A percentile compares a stretch with the other conserved stretches of the same genome.
Evolutionary conservation across 2,797 vertebrate genomes (phyloP).

Genomic region (Vireo griseus): DNA sequence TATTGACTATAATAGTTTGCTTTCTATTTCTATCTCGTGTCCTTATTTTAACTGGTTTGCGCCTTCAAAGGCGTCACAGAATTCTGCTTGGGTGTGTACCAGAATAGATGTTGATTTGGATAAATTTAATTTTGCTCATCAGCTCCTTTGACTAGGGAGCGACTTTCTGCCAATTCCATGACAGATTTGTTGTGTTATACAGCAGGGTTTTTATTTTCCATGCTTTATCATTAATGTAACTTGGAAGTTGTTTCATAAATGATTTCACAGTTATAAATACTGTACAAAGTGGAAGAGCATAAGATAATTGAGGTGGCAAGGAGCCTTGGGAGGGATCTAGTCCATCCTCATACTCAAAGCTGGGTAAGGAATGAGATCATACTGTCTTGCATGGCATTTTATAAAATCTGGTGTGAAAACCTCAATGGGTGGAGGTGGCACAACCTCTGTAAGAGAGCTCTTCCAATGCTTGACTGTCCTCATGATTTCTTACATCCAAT

Average conservation of each 20-base stretch:
- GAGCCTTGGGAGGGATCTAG: not conserved
- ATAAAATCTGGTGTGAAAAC: not conserved
- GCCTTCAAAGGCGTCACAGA: slow-evolving; percentile 28
- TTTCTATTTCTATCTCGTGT: slow-evolving; percentile 1
- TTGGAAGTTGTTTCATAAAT: not conserved
- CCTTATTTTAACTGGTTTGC: slow-evolving; percentile 44
- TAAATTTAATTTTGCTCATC: slow-evolving; percentile 58
- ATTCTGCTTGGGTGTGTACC: slow-evolving; percentile 33
- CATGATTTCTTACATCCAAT: accelerated
- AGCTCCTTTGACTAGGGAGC: slow-evolving; percentile 39
- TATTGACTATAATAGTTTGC: slow-evolving; percentile 17
- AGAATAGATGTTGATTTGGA: slow-evolving; percentile 41
- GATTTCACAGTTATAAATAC: not conserved
- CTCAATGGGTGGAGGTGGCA: not conserved
- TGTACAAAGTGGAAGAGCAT: not conserved
- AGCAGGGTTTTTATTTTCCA: not conserved
- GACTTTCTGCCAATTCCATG: slow-evolving; percentile 37
- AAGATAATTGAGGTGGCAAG: not conserved
- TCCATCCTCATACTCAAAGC: not conserved
- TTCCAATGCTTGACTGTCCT: not conserved
- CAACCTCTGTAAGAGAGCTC: not conserved
- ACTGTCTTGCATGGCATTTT: not conserved
- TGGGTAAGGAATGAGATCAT: not conserved
- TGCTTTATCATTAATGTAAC: not conserved
- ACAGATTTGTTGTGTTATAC: not conserved